Evolutionary conservation across 1,140 invertebrate species (phyloP), one percentile per base, ranked within the genome.

Genomic region (Mercenaria mercenaria): DNA sequence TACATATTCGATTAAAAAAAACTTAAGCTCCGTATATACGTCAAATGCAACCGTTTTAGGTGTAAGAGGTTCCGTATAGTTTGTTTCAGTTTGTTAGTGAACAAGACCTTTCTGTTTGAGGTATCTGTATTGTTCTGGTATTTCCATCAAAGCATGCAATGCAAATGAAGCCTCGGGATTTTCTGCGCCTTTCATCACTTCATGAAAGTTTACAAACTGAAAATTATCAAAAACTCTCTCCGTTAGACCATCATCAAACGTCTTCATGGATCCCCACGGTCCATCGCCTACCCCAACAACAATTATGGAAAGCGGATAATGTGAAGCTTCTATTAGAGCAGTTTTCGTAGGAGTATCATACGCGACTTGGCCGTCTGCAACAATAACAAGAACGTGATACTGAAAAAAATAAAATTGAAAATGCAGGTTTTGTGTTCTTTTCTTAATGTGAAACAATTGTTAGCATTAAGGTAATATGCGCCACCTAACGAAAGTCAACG

Each of bases 181-280:
- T 39, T 93, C 94, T 0, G 88, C 41, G 29, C 41, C 72, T 83
- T 95, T 95, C 87, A 95, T 95, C 18, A 89, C 91, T 37, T 91
- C 76, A 82, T 96, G 93, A 92, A 96, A 96, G 77, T 96, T 93
- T 32, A 96, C 96, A 91, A 96, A 96, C 77, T 96, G 96, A 90
- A 96, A 96, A 89, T 96, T 96, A 90, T 81, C 77, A 61, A 81
- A 81, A 3, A 96, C 95, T 81, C 96, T 85, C 91, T 95, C 95
- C 0, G 96, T 95, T 10, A 96, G 89, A 0, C 93, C 92, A 81
- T 96, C 96, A 72, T 96, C 96, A 86, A 96, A 96, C 80, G 96
- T 94, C 52, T 94, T 92, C 95, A 96, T 96, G 90, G 94, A 95
- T 56, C 95, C 93, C 96, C 96, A n/a, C n/a, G n/a, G n/a, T n/a